A percentile compares a stretch with the other conserved stretches of the same genome.
Evolutionary conservation across 2,797 vertebrate genomes (phyloP).

Genomic region (Microctenopoma steveboyesi): DNA sequence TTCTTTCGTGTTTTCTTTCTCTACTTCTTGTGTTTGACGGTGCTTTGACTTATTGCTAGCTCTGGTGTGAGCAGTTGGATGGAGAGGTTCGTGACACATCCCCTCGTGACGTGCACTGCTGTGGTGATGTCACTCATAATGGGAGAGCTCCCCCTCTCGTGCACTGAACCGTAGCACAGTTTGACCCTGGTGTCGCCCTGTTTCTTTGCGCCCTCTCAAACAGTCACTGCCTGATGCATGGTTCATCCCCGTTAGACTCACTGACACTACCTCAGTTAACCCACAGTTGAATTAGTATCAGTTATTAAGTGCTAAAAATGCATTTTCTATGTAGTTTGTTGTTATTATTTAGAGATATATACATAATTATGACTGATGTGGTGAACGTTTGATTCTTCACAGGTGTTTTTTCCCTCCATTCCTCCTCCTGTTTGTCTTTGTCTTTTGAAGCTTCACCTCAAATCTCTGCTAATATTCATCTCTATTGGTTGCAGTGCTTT

Average conservation of each 20-base stretch:
- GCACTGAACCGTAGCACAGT: conserved; percentile 52
- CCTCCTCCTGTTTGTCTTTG: conserved; percentile 10
- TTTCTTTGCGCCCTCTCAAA: conserved; percentile 11
- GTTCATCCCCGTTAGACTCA: conserved; percentile 24
- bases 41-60: conserved; percentile 81
- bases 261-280: conserved; percentile 1
- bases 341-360: neutral
- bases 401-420: conserved; percentile 13
- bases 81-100: conserved; percentile 88
- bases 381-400: neutral
- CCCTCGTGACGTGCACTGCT: conserved; percentile 46
- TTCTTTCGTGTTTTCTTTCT: conserved; percentile 45
- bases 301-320: neutral
- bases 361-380: neutral
- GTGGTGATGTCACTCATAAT: conserved; percentile 49
- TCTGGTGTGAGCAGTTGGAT: conserved; percentile 86
- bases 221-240: conserved; percentile 20
- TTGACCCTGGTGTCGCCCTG: conserved; percentile 38
- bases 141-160: conserved; percentile 40
- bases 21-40: conserved; percentile 29
- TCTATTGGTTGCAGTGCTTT: conserved; percentile 88
- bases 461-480: conserved; percentile 11
- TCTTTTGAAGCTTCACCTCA: neutral
- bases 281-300: neutral
- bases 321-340: neutral